Evolutionary conservation across 2,113 vertebrate genomes (phyloP).

Genomic region (Neodon shergylaensis): DNA sequence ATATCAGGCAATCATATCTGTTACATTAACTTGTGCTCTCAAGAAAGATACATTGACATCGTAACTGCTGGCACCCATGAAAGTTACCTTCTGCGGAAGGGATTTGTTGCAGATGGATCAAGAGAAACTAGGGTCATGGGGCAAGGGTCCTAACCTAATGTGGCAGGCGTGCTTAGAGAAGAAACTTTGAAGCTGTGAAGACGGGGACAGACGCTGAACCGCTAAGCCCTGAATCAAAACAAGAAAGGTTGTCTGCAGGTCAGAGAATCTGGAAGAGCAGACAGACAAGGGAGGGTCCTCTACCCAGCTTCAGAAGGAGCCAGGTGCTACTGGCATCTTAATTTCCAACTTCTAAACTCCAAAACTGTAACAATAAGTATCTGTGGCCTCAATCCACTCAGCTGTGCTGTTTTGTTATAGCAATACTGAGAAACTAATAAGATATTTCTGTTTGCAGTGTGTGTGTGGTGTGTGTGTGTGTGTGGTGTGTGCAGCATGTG

Average conservation of each 20-base stretch:
- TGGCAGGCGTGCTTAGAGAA: neutral
- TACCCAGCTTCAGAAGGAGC: neutral
- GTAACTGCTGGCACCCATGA: neutral
- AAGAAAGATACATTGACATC: neutral
- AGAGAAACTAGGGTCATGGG: neutral
- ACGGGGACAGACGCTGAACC: neutral
- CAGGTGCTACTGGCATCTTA: neutral
- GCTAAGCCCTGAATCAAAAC: neutral
- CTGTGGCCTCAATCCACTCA: neutral
- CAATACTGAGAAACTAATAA: neutral
- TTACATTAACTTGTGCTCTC: neutral
- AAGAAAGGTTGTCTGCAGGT: neutral
- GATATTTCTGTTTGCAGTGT: neutral
- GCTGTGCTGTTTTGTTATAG: neutral
- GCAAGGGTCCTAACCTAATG: neutral
- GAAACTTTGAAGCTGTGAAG: neutral
- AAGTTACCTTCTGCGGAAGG: neutral
- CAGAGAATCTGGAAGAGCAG: neutral
- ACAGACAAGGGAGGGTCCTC: neutral
- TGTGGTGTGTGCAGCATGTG: neutral
- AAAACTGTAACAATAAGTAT: neutral
- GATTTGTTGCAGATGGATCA: neutral
- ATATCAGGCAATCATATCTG: neutral
- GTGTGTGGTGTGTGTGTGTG: neutral
- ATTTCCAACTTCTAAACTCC: neutral